A percentile compares a stretch with the other conserved stretches of the same genome.
These are phyloP conservation scores for Chloroceryle inda DNA, from an alignment of 2,797 vertebrate genomes.

Conservation along the genomic window DNA sequence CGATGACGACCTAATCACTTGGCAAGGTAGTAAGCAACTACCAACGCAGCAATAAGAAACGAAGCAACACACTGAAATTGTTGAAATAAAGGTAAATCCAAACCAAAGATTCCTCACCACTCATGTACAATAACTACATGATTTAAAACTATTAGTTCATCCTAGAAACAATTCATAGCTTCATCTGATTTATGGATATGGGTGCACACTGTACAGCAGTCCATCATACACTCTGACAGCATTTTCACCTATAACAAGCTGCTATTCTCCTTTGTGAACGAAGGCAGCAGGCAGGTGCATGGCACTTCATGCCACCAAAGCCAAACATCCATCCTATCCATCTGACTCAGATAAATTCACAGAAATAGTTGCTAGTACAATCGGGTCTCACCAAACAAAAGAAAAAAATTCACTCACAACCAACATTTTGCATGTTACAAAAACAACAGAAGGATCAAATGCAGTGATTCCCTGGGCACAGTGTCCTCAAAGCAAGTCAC, in stretches of 20 bases:
- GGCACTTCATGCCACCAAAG: neutral
- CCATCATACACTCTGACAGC: accelerated
- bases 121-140: neutral
- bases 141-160: neutral
- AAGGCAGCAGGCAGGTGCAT: neutral
- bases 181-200: accelerated
- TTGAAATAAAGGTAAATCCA: neutral
- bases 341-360: neutral
- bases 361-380: neutral
- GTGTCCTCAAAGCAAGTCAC: neutral
- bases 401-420: neutral
- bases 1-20: accelerated
- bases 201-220: neutral
- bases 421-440: neutral
- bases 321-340: neutral
- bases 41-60: neutral
- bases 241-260: accelerated
- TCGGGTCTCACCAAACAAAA: accelerated
- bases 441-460: accelerated
- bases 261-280: neutral
- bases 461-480: accelerated
- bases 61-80: neutral
- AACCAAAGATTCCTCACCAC: neutral
- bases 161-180: neutral
- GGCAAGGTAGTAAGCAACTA: neutral